Percentiles rank a stretch among this genome's conserved stretches.
Evolutionary conservation across 53 echinoderm and acorn worm genomes (phyloP).

Genomic region (Zoroaster sp.): DNA sequence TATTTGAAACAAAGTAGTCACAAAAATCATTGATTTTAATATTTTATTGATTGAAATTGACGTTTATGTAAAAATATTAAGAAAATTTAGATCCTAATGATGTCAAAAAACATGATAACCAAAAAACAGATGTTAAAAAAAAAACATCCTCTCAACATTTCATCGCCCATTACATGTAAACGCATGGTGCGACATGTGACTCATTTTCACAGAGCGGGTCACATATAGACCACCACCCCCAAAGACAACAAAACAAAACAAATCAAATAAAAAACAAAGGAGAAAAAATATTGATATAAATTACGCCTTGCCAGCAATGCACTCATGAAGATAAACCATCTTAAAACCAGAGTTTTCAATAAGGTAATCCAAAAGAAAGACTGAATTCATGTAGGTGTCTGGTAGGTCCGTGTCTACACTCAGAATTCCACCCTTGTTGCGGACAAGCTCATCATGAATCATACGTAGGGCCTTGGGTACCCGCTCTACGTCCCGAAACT

Average conservation of each 20-base stretch:
- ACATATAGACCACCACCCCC: neutral
- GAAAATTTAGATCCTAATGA: too few species aligned
- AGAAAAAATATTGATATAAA: too few species aligned
- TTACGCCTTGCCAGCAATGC: slow-evolving; percentile 41
- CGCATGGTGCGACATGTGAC: too few species aligned
- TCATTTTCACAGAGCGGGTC: too few species aligned
- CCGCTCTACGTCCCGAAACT: slow-evolving; percentile 65
- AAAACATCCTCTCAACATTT: too few species aligned
- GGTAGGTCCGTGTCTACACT: slow-evolving; percentile 64
- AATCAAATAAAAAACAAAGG: neutral
- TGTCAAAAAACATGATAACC: too few species aligned
- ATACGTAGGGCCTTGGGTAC: slow-evolving; percentile 64
- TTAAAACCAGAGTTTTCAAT: slow-evolving; percentile 63
- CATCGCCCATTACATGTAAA: too few species aligned
- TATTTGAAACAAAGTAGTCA: too few species aligned
- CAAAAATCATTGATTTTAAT: too few species aligned
- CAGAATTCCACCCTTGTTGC: slow-evolving; percentile 55
- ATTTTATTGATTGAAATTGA: too few species aligned
- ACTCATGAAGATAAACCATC: slow-evolving; percentile 17
- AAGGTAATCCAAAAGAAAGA: slow-evolving; percentile 66
- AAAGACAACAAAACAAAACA: neutral
- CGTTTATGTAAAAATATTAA: too few species aligned
- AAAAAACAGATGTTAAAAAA: too few species aligned
- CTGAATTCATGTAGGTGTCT: slow-evolving; percentile 62
- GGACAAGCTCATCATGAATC: slow-evolving; percentile 37